Percentiles rank a stretch among this genome's conserved stretches.
Evolutionary conservation across 2,113 vertebrate genomes (phyloP).

Genomic region (Istiophorus platypterus): DNA sequence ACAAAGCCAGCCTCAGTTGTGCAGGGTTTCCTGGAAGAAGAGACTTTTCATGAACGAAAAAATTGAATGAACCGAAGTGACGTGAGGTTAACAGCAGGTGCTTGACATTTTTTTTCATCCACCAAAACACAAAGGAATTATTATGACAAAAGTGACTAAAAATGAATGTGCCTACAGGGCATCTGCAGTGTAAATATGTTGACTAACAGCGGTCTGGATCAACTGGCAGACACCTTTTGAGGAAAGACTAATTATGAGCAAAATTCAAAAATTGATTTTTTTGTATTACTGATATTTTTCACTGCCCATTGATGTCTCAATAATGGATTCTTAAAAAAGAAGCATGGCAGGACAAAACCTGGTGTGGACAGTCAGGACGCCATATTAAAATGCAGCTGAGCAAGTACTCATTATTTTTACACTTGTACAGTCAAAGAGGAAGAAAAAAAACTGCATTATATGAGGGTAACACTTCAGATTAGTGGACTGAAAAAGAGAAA

Average conservation of each 20-base stretch:
- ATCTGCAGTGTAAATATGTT: constrained; percentile 13
- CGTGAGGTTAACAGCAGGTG: constrained; percentile 34
- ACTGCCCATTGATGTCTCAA: constrained; percentile 28
- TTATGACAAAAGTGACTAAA: background rate
- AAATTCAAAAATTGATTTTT: constrained; percentile 31
- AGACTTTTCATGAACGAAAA: background rate
- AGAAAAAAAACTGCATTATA: constrained; percentile 47
- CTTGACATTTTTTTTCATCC: constrained; percentile 21
- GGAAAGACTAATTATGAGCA: background rate
- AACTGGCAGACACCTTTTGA: background rate
- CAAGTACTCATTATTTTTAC: constrained; percentile 69
- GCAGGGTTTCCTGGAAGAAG: background rate
- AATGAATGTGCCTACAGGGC: constrained; percentile 1
- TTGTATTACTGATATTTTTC: constrained; percentile 13
- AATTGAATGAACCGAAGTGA: constrained; percentile 12
- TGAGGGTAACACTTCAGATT: constrained; percentile 61
- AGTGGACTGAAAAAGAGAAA: constrained; percentile 56
- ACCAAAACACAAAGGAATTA: background rate
- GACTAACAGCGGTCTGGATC: constrained; percentile 1
- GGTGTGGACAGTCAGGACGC: constrained; percentile 18
- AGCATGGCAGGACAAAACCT: constrained; percentile 9
- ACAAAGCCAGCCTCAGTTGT: constrained; percentile 29
- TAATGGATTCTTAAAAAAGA: constrained; percentile 25
- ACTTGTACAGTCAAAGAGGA: constrained; percentile 62
- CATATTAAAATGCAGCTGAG: constrained; percentile 67